These are phyloP conservation scores for Tympanuchus pallidicinctus DNA, from an alignment of 2,113 vertebrate species.

Conservation along the genomic window DNA sequence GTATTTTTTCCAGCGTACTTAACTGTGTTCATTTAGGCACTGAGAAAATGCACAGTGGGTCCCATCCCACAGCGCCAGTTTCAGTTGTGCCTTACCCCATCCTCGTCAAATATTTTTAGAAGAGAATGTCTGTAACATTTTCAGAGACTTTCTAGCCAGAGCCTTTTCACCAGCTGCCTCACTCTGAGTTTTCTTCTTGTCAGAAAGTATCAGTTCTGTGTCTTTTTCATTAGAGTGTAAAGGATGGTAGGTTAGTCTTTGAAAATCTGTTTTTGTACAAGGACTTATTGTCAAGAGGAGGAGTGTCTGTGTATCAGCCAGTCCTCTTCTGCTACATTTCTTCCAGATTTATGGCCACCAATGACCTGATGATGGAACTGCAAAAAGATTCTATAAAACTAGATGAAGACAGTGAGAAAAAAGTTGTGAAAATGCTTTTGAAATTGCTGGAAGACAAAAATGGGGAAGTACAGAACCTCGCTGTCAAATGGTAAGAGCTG, in stretches of 20 bases:
- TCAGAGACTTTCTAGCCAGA: background rate
- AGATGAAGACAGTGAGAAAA: constrained; percentile 95
- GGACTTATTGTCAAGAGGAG: background rate
- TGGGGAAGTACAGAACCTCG: constrained; percentile 95
- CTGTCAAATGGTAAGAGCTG: constrained; percentile 90
- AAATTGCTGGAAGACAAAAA: constrained; percentile 95
- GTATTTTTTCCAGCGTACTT: background rate
- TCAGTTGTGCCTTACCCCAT: background rate
- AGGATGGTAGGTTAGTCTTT: background rate
- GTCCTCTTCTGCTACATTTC: background rate
- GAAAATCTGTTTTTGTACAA: background rate
- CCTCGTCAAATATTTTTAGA: background rate
- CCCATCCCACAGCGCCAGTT: background rate
- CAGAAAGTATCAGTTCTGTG: background rate
- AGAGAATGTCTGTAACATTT: background rate
- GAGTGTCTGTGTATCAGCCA: background rate
- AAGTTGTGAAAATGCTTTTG: constrained; percentile 91
- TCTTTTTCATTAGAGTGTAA: background rate
- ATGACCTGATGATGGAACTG: constrained; percentile 95
- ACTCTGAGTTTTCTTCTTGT: background rate
- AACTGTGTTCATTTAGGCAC: background rate
- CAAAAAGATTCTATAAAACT: constrained; percentile 96
- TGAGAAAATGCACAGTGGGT: background rate
- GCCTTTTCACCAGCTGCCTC: background rate
- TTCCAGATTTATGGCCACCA: constrained; percentile 95